A percentile compares a stretch with the other conserved stretches of the same genome.
These are phyloP conservation scores for Arctopsyche grandis DNA, from an alignment of 1,140 invertebrate species.

Conservation along the genomic window DNA sequence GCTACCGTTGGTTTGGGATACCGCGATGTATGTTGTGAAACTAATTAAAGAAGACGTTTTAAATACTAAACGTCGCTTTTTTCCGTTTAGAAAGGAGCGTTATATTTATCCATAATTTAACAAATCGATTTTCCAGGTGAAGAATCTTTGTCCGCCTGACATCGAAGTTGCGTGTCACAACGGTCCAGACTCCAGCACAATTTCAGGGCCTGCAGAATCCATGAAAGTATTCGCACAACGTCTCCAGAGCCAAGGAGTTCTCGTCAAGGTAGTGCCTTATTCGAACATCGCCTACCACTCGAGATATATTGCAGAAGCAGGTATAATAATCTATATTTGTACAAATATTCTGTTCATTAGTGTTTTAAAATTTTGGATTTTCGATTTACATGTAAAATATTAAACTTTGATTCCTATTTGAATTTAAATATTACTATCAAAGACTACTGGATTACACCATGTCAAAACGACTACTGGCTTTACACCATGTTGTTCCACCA, in stretches of 20 bases:
- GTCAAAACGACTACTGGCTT: too few relatives aligned
- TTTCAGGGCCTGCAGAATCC: conserved; percentile 82
- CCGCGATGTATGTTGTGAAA: conserved; percentile 62
- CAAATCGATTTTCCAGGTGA: conserved; percentile 54
- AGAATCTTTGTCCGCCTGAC: conserved; percentile 70
- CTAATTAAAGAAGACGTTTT: too few relatives aligned
- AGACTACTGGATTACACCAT: too few relatives aligned
- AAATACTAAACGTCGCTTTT: too few relatives aligned
- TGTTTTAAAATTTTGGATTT: too few relatives aligned
- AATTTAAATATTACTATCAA: too few relatives aligned
- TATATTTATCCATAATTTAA: too few relatives aligned
- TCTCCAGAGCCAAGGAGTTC: conserved; percentile 78
- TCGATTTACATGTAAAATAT: too few relatives aligned
- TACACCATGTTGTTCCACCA: too few relatives aligned
- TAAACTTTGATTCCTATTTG: too few relatives aligned
- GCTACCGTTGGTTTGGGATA: conserved; percentile 80
- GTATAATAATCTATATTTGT: conserved; percentile 56
- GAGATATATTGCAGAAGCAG: conserved; percentile 79
- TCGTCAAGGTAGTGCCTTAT: conserved; percentile 84
- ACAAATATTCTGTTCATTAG: too few relatives aligned
- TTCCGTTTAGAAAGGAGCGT: too few relatives aligned
- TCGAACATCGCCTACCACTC: conserved; percentile 89
- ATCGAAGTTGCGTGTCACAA: conserved; percentile 91
- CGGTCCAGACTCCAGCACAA: conserved; percentile 82
- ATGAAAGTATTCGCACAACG: conserved; percentile 77